Conservation (phyloP, 2,797 vertebrate species). For the Paratrypauchen microcephalus region DNA sequence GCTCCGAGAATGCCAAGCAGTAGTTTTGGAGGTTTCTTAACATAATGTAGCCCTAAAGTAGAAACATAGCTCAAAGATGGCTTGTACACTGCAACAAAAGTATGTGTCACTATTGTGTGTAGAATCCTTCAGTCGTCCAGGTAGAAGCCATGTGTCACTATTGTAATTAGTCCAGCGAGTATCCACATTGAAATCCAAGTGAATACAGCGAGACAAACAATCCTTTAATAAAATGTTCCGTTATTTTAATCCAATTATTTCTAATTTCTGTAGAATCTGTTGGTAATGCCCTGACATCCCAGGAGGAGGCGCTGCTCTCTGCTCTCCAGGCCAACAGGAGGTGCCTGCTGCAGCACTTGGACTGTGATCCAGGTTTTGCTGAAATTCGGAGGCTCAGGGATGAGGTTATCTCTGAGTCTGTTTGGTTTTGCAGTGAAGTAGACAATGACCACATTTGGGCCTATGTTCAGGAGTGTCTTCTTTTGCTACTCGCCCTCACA, state of each 20-base stretch:
- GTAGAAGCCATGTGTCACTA: neutral
- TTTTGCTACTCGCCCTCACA: slow-evolving; percentile 80
- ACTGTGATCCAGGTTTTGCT: slow-evolving; percentile 51
- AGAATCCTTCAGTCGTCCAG: too few species aligned
- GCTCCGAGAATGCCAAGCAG: neutral
- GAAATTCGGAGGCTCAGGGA: slow-evolving; percentile 51
- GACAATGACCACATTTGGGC: slow-evolving; percentile 78
- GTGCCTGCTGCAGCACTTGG: slow-evolving; percentile 70
- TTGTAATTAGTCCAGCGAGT: neutral
- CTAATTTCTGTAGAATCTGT: slow-evolving; percentile 57
- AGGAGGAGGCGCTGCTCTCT: slow-evolving; percentile 69
- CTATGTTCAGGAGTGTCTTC: slow-evolving; percentile 81
- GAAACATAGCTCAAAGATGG: neutral
- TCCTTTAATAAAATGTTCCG: neutral
- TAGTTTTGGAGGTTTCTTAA: neutral
- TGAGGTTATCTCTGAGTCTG: slow-evolving; percentile 21
- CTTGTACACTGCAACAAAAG: neutral
- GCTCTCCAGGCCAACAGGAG: slow-evolving; percentile 75
- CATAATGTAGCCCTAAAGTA: neutral
- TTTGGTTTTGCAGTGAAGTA: slow-evolving; percentile 62
- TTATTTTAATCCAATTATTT: neutral
- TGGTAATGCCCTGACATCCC: slow-evolving; percentile 56
- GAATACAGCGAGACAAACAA: neutral
- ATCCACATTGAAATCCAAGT: neutral
- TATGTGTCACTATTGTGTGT: neutral